Evolutionary conservation across 2,113 vertebrate species (phyloP).

Genomic region (Gorilla gorilla): DNA sequence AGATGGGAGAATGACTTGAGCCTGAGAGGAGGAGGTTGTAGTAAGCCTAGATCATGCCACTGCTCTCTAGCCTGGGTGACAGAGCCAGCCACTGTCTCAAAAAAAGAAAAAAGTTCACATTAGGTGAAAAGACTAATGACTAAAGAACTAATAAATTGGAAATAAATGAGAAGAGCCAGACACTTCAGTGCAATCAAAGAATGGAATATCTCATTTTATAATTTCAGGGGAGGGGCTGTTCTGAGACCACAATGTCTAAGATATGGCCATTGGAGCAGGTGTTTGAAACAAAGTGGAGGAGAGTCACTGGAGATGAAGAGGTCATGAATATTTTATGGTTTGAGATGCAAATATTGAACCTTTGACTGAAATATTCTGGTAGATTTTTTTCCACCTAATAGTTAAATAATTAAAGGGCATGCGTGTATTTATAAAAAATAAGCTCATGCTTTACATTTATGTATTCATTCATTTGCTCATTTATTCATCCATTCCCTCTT

Average conservation of each 20-base stretch:
- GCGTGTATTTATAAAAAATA: background rate
- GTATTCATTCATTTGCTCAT: background rate
- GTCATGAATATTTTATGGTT: background rate
- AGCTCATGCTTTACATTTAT: background rate
- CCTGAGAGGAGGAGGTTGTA: no score
- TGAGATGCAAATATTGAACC: background rate
- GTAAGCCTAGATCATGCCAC: no score
- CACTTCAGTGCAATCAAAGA: background rate
- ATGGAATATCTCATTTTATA: background rate
- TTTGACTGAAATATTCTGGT: background rate
- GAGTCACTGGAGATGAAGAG: background rate
- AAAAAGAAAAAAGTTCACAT: no score
- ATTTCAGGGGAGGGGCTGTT: background rate
- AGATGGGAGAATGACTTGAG: no score
- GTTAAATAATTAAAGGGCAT: background rate
- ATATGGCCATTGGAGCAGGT: background rate
- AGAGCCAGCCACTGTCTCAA: no score
- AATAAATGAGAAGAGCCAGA: background rate
- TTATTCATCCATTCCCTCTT: background rate
- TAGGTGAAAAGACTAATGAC: background rate
- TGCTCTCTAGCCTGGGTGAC: no score
- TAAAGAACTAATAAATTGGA: background rate
- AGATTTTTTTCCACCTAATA: background rate
- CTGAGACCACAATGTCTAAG: background rate
- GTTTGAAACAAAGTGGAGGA: background rate